Conservation (phyloP, 2,113 vertebrate species). For the Grammomys dolichurus region DNA sequence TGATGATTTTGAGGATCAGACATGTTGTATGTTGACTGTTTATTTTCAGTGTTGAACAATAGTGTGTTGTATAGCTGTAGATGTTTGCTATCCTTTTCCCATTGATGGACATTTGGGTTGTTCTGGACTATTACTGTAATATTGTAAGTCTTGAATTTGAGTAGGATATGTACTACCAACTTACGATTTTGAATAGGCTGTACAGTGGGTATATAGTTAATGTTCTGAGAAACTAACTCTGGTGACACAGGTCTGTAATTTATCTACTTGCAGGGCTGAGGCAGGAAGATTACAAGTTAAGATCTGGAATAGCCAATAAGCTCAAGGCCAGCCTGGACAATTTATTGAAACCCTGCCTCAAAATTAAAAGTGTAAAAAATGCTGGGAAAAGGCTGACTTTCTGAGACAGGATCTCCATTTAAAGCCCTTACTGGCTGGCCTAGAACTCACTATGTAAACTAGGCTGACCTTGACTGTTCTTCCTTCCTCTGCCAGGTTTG, state of each 20-base stretch:
- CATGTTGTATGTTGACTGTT: background rate
- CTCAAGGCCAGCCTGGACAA: background rate
- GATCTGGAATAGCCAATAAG: background rate
- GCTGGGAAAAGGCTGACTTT: background rate
- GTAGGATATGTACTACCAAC: background rate
- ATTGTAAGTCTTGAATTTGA: slow-evolving; percentile 1
- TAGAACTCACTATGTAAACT: background rate
- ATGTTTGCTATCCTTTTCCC: background rate
- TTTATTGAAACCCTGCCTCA: background rate
- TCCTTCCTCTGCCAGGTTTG: background rate
- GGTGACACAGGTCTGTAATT: background rate
- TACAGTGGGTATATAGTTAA: background rate
- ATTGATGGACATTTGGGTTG: background rate
- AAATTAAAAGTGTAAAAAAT: background rate
- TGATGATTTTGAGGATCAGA: slow-evolving; percentile 13
- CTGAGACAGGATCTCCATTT: background rate
- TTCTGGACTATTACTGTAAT: background rate
- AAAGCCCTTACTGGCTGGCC: background rate
- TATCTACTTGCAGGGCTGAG: background rate
- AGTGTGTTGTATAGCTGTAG: background rate
- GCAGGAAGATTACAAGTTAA: background rate
- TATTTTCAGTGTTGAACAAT: slow-evolving; percentile 3
- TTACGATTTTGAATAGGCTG: background rate
- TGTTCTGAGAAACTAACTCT: background rate
- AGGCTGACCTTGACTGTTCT: background rate